Evolutionary conservation across 1,140 invertebrate species (phyloP).

Genomic region (Diachasma alloeum): DNA sequence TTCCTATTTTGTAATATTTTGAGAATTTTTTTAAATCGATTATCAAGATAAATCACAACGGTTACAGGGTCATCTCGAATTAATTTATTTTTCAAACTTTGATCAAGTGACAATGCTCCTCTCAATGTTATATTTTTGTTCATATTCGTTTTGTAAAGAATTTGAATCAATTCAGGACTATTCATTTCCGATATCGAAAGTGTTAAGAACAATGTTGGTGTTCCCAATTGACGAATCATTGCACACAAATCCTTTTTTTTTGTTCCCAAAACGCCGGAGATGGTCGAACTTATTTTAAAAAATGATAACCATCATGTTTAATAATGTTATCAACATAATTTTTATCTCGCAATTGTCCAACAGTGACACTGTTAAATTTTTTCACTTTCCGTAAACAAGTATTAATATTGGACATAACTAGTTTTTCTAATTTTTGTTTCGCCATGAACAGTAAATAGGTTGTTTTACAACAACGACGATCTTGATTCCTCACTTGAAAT

Average conservation of each 20-base stretch:
- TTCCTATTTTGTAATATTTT: too few species aligned
- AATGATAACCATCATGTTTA: slow-evolving; percentile 20
- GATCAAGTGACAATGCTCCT: slow-evolving; percentile 11
- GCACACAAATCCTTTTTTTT: too few species aligned
- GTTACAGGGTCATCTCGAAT: slow-evolving; percentile 30
- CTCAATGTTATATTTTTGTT: not conserved
- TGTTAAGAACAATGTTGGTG: slow-evolving; percentile 8
- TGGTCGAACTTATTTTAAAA: slow-evolving; percentile 10
- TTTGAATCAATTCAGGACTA: slow-evolving; percentile 23
- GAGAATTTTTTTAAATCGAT: slow-evolving; percentile 23
- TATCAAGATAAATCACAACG: slow-evolving; percentile 27
- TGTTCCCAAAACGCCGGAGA: slow-evolving; percentile 15
- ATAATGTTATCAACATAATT: not conserved
- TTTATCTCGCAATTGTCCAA: too few species aligned
- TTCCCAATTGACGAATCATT: too few species aligned
- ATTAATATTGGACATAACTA: too few species aligned
- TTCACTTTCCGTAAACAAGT: too few species aligned
- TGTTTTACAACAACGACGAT: slow-evolving; percentile 28
- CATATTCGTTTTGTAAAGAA: not conserved
- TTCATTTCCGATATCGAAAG: slow-evolving; percentile 18
- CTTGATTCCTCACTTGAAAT: slow-evolving; percentile 16
- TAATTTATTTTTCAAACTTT: slow-evolving; percentile 24
- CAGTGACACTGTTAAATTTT: too few species aligned
- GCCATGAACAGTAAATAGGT: slow-evolving; percentile 31
- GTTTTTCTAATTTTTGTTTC: slow-evolving; percentile 31